Base-by-base conservation (phyloP, 2,113 vertebrate genomes). In the Gadus macrocephalus region DNA sequence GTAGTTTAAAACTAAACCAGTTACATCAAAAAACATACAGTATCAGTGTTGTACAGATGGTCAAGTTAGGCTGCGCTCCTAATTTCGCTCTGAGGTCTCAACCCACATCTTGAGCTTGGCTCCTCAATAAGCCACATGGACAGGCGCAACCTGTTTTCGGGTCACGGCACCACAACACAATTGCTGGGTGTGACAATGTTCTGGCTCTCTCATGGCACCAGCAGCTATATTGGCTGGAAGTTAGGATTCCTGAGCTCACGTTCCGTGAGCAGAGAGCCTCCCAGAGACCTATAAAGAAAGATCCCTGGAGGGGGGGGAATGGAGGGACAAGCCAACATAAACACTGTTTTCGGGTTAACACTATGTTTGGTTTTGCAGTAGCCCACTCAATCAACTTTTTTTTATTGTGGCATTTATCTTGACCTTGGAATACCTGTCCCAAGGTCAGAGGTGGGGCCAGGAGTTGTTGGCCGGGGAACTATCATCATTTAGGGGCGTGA, bases 71-170 rank as follows among this genome's bases (percentile, higher is more conserved):
- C 64, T 61, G 75, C 65, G 70, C 79, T 73, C 80, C 82, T 89
- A 79, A 85, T 91, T 85, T 81, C 80, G 83, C 80, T 87, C 85
- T 90, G 83, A 87, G 83, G 83, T 89, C 79, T 78, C 70, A 65
- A 75, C 72, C 74, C 80, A 85, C 78, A 84, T 87, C 81, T 49
- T 82, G 75, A 78, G 77, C 80, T 89, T 85, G 62, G 81, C 79
- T 83, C 88, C 85, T 71, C 78, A 75, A 85, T 71, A 84, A 89
- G 74, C 83, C 75, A 59, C 83, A 82, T 7, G 72, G 79, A 78
- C 68, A 68, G 70, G 84, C 68, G 71, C 83, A 79, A 80, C 75
- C 81, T 85, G 78, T 82, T 86, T 82, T 75, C 75, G 79, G 83
- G 81, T 83, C 73, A 59, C 68, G 11, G 71, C 74, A 81, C 83